A percentile compares a stretch with the other conserved stretches of the same genome.
These are phyloP conservation scores for Meloe dianella DNA, from an alignment of 2,888 invertebrate species.

Conservation along the genomic window DNA sequence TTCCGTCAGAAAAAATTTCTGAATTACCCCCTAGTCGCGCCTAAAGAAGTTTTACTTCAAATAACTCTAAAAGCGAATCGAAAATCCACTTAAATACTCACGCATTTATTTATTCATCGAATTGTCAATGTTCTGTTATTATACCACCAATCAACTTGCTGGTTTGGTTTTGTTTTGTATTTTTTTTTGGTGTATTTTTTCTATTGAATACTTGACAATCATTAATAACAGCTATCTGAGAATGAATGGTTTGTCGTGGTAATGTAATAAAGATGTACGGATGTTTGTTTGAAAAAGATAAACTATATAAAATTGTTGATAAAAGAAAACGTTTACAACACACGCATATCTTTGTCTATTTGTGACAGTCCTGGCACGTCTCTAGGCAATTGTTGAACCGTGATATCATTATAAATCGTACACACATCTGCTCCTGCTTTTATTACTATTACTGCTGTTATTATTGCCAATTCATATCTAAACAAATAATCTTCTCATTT, in stretches of 20 bases:
- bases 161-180: too few relatives aligned
- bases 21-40: too few relatives aligned
- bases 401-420: constrained; percentile 12
- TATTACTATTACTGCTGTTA: too few relatives aligned
- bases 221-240: constrained; percentile 14
- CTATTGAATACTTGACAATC: neutral
- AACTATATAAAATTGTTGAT: neutral
- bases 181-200: neutral
- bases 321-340: neutral
- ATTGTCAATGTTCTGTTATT: neutral
- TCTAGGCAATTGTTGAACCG: constrained; percentile 11
- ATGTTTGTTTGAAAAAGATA: neutral
- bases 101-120: too few relatives aligned
- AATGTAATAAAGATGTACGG: neutral
- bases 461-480: too few relatives aligned
- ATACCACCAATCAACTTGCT: neutral
- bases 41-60: too few relatives aligned
- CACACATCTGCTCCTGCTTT: constrained; percentile 6
- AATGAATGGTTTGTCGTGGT: neutral
- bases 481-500: too few relatives aligned
- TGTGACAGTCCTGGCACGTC: constrained; percentile 14
- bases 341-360: neutral
- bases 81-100: neutral
- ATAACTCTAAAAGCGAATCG: neutral
- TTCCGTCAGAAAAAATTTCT: too few relatives aligned